Percentiles rank a stretch among this genome's conserved stretches.
phyloP scores from a whole-genome alignment of 2,888 invertebrate species.

The Limnephilus rhombicus region DNA sequence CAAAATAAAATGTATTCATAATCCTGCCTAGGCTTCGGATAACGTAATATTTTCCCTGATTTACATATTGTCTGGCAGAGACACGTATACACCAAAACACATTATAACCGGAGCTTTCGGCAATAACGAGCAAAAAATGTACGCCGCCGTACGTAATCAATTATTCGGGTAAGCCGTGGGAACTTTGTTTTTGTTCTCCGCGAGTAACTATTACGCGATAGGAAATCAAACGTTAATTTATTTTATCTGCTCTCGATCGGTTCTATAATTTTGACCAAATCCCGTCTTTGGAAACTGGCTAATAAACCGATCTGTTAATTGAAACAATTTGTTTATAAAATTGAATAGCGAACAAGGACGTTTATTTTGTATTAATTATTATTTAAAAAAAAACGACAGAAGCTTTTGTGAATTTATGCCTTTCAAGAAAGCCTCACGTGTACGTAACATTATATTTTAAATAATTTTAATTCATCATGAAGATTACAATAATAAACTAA shows the following conservation, averaged over 20 bases:
- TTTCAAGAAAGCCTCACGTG: too few relatives aligned
- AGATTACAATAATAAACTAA: too few relatives aligned
- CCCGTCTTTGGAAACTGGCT: not conserved
- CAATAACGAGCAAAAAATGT: not conserved
- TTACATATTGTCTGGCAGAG: not conserved
- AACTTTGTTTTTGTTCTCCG: not conserved
- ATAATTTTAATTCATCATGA: too few relatives aligned
- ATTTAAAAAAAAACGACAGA: too few relatives aligned
- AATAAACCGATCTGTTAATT: not conserved
- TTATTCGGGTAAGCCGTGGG: not conserved
- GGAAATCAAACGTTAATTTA: not conserved
- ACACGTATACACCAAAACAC: not conserved
- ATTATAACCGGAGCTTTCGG: not conserved
- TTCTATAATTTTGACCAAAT: not conserved
- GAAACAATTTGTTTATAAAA: not conserved
- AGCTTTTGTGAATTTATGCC: too few relatives aligned
- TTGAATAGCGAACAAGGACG: not conserved
- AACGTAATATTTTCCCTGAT: not conserved
- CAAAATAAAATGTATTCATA: not conserved
- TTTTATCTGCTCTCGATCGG: not conserved
- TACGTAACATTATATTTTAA: too few relatives aligned
- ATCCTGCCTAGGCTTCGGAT: not conserved
- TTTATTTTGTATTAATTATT: not conserved
- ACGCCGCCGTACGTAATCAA: not conserved
- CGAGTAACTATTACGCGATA: not conserved